phyloP scores from a whole-genome alignment of 2,797 vertebrate genomes.

The Melanotaenia maccullochi region DNA sequence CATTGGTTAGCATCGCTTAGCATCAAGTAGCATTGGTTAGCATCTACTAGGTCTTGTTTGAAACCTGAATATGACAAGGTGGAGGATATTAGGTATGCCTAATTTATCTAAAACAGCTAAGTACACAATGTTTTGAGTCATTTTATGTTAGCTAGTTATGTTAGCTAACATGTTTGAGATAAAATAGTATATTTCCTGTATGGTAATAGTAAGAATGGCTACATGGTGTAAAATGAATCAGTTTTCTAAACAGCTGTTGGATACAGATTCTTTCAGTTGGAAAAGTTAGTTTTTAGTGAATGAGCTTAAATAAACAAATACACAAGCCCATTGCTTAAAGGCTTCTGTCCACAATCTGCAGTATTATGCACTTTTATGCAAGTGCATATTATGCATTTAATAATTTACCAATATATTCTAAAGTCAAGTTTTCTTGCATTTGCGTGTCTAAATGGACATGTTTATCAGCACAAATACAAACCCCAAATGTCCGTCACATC shows the following conservation, averaged over 20 bases:
- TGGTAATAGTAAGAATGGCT: background rate
- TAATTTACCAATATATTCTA: background rate
- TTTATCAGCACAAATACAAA: background rate
- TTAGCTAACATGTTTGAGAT: background rate
- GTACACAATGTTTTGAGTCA: background rate
- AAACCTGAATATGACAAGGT: too few species aligned
- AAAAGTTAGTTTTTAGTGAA: background rate
- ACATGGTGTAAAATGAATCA: background rate
- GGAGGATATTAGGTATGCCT: too few species aligned
- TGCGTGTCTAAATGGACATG: background rate
- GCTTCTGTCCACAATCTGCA: background rate
- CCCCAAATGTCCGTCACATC: background rate
- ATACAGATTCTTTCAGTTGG: background rate
- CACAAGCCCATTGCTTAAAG: background rate
- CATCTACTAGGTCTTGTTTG: background rate
- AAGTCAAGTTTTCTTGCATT: background rate
- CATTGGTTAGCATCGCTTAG: background rate
- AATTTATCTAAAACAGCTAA: too few species aligned
- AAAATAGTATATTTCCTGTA: background rate
- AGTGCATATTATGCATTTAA: background rate
- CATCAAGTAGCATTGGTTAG: background rate
- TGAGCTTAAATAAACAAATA: background rate
- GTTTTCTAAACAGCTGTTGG: background rate
- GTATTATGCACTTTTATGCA: background rate
- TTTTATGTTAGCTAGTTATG: too few species aligned